Percentiles rank a stretch among this genome's conserved stretches.
These are phyloP conservation scores for Mycalesis mineus DNA, from an alignment of 2,888 invertebrate genomes.

Conservation along the genomic window DNA sequence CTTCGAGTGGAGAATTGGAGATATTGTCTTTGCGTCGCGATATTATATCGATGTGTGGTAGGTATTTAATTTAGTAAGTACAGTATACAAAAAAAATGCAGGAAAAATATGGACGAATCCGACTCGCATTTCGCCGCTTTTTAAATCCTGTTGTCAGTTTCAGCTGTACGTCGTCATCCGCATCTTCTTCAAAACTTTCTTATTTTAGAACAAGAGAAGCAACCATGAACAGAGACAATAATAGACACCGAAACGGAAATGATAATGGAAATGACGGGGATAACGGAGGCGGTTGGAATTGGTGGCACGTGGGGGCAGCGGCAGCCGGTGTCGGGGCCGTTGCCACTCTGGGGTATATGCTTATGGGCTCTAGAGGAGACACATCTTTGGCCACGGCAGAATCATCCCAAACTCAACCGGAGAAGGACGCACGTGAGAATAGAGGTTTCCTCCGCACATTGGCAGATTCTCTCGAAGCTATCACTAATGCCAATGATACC, in stretches of 20 bases:
- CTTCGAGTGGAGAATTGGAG: no score
- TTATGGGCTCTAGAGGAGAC: neutral
- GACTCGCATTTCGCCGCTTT: no score
- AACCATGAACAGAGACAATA: neutral
- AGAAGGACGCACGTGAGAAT: neutral
- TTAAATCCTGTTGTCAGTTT: no score
- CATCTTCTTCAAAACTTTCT: no score
- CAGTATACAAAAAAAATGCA: no score
- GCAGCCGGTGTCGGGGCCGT: conserved; percentile 8
- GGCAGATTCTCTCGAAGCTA: neutral
- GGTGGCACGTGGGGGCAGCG: conserved; percentile 17
- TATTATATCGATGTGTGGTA: no score
- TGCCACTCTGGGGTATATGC: neutral
- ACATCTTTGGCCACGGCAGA: neutral
- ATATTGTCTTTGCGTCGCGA: no score
- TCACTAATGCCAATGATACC: no score
- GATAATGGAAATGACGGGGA: neutral
- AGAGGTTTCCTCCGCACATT: neutral
- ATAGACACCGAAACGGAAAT: neutral
- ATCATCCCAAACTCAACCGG: neutral
- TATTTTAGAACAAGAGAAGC: neutral
- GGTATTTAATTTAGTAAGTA: no score
- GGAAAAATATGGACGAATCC: no score
- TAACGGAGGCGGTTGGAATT: conserved; percentile 11
- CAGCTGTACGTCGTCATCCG: no score